A percentile compares a stretch with the other conserved stretches of the same genome.
These are phyloP conservation scores for Habropoda laboriosa DNA, from an alignment of 1,140 invertebrate species.

Conservation along the genomic window DNA sequence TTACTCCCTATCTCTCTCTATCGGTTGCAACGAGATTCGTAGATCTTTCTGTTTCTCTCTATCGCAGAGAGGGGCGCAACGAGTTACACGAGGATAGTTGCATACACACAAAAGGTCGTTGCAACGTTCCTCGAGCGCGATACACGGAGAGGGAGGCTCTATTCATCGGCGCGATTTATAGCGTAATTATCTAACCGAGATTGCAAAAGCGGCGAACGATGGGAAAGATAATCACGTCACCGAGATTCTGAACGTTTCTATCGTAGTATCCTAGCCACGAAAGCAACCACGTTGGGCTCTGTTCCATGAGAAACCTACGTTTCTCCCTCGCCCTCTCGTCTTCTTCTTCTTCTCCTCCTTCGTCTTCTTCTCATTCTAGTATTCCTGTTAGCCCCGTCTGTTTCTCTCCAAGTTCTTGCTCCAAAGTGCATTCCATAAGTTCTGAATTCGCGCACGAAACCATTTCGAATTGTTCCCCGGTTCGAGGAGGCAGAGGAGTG, in stretches of 20 bases:
- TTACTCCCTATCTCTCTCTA: not conserved
- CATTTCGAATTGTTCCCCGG: conserved; percentile 48
- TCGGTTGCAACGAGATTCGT: no score
- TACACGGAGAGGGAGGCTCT: conserved; percentile 42
- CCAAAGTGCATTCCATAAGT: conserved; percentile 60
- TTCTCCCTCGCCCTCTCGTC: not conserved
- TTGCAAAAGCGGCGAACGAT: conserved; percentile 57
- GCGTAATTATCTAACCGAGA: conserved; percentile 57
- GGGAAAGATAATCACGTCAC: conserved; percentile 61
- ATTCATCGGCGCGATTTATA: conserved; percentile 62
- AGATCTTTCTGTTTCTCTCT: not conserved
- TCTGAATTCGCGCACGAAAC: conserved; percentile 54
- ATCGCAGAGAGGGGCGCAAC: not conserved
- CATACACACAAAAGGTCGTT: conserved; percentile 35
- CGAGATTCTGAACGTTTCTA: conserved; percentile 65
- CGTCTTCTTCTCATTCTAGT: not conserved
- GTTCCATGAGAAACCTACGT: conserved; percentile 22
- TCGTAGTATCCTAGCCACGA: conserved; percentile 38
- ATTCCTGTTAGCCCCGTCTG: no score
- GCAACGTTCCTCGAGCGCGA: conserved; percentile 36
- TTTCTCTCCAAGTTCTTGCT: conserved; percentile 27
- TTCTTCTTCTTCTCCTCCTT: no score
- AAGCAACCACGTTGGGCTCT: not conserved
- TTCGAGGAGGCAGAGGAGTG: not conserved
- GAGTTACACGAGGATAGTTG: conserved; percentile 4